These are phyloP conservation scores for Saccostrea glomerata DNA, from an alignment of 1,140 invertebrate genomes.

Conservation along the genomic window DNA sequence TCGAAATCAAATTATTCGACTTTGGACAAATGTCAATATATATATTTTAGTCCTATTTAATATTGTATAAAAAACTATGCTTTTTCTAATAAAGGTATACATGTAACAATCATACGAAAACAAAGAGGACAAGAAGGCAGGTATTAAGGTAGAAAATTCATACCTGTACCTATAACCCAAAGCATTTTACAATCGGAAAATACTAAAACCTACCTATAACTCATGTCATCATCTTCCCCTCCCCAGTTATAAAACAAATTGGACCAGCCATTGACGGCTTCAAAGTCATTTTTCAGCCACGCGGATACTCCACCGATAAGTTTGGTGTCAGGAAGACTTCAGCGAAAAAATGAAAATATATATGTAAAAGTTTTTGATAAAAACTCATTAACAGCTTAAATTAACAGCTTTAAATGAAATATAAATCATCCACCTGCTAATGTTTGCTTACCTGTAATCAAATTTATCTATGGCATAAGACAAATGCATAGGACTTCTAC, in stretches of 20 bases:
- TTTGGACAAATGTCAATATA: too few relatives aligned
- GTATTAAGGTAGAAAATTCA: too few relatives aligned
- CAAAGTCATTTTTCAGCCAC: conserved; percentile 83
- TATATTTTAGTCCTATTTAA: too few relatives aligned
- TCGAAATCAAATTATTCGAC: too few relatives aligned
- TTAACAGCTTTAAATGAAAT: background rate
- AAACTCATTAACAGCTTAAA: background rate
- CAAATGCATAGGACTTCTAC: conserved; percentile 84
- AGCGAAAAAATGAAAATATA: background rate
- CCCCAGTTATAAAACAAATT: conserved; percentile 91
- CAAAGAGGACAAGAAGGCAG: too few relatives aligned
- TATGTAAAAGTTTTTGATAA: background rate
- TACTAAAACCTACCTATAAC: conserved; percentile 48
- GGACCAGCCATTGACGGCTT: conserved; percentile 92
- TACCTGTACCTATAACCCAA: too few relatives aligned
- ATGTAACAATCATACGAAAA: too few relatives aligned
- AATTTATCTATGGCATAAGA: conserved; percentile 95
- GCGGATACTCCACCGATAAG: conserved; percentile 87
- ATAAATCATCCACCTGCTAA: background rate
- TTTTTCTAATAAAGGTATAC: too few relatives aligned
- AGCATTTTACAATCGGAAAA: too few relatives aligned
- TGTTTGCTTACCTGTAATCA: conserved; percentile 85
- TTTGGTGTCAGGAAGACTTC: conserved; percentile 86
- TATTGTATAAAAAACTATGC: too few relatives aligned
- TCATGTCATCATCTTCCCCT: conserved; percentile 70